These are phyloP conservation scores for Drosophila neocordata DNA, from an alignment of 1,140 invertebrate genomes.

Conservation along the genomic window DNA sequence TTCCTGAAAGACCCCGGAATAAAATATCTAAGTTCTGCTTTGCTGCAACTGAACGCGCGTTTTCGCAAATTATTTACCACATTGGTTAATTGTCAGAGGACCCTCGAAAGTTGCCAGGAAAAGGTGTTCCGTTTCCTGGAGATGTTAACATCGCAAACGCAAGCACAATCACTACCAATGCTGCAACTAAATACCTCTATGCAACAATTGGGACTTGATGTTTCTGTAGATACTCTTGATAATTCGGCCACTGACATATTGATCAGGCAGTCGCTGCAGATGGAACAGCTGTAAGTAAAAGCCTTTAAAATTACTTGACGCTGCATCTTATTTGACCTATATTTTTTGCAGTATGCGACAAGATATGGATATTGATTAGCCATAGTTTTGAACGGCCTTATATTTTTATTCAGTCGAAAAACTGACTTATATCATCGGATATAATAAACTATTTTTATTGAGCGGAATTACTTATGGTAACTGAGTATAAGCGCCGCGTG, in stretches of 20 bases:
- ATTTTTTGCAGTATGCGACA: constrained; percentile 39
- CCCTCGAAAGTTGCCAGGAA: neutral
- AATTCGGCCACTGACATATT: constrained; percentile 31
- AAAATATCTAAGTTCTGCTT: neutral
- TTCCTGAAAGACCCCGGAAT: constrained; percentile 3
- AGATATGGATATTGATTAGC: constrained; percentile 37
- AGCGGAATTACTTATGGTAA: neutral
- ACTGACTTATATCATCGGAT: too few relatives aligned
- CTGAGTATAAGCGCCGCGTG: neutral
- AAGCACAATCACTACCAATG: neutral
- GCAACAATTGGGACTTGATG: constrained; percentile 28
- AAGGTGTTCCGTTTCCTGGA: constrained; percentile 8
- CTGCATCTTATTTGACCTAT: neutral
- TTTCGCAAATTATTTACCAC: neutral
- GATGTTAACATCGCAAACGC: neutral
- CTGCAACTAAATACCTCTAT: constrained; percentile 40
- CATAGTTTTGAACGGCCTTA: neutral
- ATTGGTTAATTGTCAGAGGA: neutral
- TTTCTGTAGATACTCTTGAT: constrained; percentile 28
- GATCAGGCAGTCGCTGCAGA: constrained; percentile 33
- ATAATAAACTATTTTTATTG: neutral
- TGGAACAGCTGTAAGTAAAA: constrained; percentile 37
- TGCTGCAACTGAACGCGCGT: neutral
- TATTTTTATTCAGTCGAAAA: too few relatives aligned
- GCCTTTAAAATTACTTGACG: neutral